phyloP scores from a whole-genome alignment of 2,888 invertebrate genomes.

The Limnephilus auricula region DNA sequence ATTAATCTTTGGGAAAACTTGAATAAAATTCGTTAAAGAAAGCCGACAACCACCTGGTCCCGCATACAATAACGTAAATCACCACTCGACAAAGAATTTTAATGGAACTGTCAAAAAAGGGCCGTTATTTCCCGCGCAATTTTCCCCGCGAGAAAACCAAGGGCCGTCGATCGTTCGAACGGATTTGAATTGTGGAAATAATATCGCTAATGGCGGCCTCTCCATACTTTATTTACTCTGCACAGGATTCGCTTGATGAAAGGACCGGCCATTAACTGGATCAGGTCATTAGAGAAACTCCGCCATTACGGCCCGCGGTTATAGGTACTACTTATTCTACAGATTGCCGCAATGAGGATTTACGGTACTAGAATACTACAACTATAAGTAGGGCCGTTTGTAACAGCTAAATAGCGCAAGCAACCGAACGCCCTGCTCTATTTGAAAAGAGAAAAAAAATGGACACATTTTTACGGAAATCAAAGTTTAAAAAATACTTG shows the following conservation, averaged over 20 bases:
- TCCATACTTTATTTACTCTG: background rate
- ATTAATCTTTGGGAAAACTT: slow-evolving; percentile 15
- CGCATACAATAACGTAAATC: slow-evolving; percentile 34
- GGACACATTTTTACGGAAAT: background rate
- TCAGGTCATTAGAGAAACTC: slow-evolving; percentile 39
- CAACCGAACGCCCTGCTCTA: background rate
- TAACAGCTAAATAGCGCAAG: background rate
- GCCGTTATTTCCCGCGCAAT: slow-evolving; percentile 38
- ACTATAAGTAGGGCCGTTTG: background rate
- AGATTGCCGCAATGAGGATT: slow-evolving; percentile 36
- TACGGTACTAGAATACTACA: background rate
- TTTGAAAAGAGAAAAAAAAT: background rate
- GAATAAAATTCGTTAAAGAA: slow-evolving; percentile 16
- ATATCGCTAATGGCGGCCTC: slow-evolving; percentile 30
- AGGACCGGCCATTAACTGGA: slow-evolving; percentile 35
- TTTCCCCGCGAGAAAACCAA: slow-evolving; percentile 40
- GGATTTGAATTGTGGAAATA: slow-evolving; percentile 40
- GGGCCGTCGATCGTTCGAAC: slow-evolving; percentile 38
- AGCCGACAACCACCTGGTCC: slow-evolving; percentile 24
- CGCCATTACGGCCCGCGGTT: slow-evolving; percentile 16
- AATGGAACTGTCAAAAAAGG: slow-evolving; percentile 52
- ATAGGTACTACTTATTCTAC: slow-evolving; percentile 7
- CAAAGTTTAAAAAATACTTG: background rate
- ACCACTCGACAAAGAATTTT: slow-evolving; percentile 49
- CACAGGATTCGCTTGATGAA: slow-evolving; percentile 17